phyloP scores from a whole-genome alignment of 2,888 invertebrate genomes.

The Acanthoscelides obtectus region DNA sequence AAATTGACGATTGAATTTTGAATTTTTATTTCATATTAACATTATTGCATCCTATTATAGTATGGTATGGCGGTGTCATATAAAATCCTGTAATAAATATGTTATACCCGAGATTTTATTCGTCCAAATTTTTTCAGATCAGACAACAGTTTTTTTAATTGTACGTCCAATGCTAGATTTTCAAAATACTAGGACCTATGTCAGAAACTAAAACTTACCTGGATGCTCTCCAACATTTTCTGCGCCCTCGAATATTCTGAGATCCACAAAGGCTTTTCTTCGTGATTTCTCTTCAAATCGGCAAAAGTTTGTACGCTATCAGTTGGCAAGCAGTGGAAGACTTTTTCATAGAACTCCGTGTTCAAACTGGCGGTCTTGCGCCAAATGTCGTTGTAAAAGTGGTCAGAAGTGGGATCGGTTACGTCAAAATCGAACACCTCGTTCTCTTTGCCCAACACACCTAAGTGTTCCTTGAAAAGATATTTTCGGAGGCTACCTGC shows the following conservation, averaged over 20 bases:
- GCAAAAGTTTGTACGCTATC: slow-evolving; percentile 76
- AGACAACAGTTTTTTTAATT: no score
- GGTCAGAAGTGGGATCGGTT: slow-evolving; percentile 73
- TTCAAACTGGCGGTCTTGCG: slow-evolving; percentile 73
- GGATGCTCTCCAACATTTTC: slow-evolving; percentile 67
- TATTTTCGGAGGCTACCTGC: slow-evolving; percentile 80
- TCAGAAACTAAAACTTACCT: slow-evolving; percentile 51
- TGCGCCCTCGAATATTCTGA: slow-evolving; percentile 69
- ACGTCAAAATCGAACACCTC: slow-evolving; percentile 53
- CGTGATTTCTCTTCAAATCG: slow-evolving; percentile 71
- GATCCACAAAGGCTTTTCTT: slow-evolving; percentile 66
- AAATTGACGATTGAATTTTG: no score
- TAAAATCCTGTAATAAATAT: no score
- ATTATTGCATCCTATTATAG: no score
- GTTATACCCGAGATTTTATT: no score
- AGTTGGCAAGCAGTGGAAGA: slow-evolving; percentile 88
- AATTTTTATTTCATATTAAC: no score
- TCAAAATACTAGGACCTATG: no score
- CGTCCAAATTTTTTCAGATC: no score
- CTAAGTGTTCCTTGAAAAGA: slow-evolving; percentile 90
- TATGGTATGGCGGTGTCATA: no score
- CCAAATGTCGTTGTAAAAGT: slow-evolving; percentile 86
- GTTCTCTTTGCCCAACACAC: slow-evolving; percentile 54
- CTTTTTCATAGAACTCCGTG: slow-evolving; percentile 84
- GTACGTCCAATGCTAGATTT: no score